A percentile compares a stretch with the other conserved stretches of the same genome.
Conservation (phyloP, 2,888 invertebrate genomes). For the Parnassius orleans region DNA sequence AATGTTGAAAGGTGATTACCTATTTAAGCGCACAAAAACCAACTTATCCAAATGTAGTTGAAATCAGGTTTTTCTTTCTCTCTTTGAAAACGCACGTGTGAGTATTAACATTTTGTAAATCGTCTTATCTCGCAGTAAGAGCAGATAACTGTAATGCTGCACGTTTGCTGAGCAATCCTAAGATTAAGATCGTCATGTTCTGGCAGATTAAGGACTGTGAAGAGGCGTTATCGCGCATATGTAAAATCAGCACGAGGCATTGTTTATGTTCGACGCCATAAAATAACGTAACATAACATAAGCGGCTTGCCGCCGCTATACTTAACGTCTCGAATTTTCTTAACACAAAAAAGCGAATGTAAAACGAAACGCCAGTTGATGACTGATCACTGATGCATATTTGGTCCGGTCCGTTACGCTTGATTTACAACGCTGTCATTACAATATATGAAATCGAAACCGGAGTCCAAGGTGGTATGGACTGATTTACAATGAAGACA, state of each 20-base stretch:
- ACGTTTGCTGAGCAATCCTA: conserved; percentile 10
- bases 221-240: conserved; percentile 14
- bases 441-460: conserved; percentile 60
- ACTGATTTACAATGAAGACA: conserved; percentile 54
- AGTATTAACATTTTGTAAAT: conserved; percentile 6
- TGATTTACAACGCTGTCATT: conserved; percentile 60
- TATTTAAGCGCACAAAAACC: not conserved
- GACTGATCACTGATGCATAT: conserved; percentile 69
- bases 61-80: conserved; percentile 6
- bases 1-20: conserved; percentile 16
- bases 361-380: conserved; percentile 57
- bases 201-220: conserved; percentile 19
- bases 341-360: conserved; percentile 57
- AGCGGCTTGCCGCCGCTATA: conserved; percentile 32
- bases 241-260: conserved; percentile 15
- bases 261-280: conserved; percentile 15
- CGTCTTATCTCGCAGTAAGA: conserved; percentile 14
- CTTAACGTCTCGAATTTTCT: conserved; percentile 52
- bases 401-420: conserved; percentile 70
- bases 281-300: conserved; percentile 33
- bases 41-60: conserved; percentile 1
- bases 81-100: conserved; percentile 3
- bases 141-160: conserved; percentile 12
- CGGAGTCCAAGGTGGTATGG: conserved; percentile 63
- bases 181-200: conserved; percentile 25